Evolutionary conservation across 92 coral and sea anemone genomes (phyloP).

Genomic region (Epizoanthus illoricatus): DNA sequence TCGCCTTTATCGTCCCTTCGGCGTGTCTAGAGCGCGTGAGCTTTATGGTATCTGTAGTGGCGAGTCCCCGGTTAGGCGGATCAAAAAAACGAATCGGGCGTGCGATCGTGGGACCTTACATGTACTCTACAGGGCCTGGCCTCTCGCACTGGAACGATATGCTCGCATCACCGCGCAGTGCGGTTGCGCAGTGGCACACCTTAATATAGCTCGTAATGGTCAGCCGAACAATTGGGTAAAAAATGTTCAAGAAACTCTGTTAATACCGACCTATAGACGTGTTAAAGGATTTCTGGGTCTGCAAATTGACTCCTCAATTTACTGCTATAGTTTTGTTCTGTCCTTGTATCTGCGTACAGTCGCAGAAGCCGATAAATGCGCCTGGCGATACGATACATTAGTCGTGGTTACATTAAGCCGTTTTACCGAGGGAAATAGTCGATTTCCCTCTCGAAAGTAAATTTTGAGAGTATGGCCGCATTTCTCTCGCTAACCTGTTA

Average conservation of each 20-base stretch:
- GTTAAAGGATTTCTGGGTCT: no score
- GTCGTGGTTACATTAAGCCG: background rate
- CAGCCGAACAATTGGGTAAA: no score
- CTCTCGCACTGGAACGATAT: constrained; percentile 95
- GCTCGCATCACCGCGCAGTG: constrained; percentile 77
- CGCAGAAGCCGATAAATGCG: no score
- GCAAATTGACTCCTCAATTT: no score
- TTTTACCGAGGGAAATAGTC: background rate
- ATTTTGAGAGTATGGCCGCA: background rate
- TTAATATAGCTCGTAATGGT: constrained; percentile 47
- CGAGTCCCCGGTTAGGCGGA: constrained; percentile 71
- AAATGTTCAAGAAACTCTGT: no score
- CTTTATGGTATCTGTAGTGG: constrained; percentile 74
- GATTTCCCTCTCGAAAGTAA: background rate
- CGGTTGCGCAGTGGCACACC: constrained; percentile 92
- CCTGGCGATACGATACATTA: no score
- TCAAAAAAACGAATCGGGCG: constrained; percentile 81
- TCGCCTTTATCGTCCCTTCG: constrained; percentile 75
- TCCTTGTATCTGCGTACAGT: no score
- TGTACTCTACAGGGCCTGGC: constrained; percentile 93
- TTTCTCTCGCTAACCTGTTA: background rate
- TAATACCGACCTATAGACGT: no score
- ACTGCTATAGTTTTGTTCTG: no score
- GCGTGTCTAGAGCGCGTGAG: constrained; percentile 77
- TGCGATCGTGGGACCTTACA: constrained; percentile 84